Evolutionary conservation across 2,888 invertebrate genomes (phyloP), one percentile per base, ranked within the genome.

Genomic region (Luperina nickerlii): DNA sequence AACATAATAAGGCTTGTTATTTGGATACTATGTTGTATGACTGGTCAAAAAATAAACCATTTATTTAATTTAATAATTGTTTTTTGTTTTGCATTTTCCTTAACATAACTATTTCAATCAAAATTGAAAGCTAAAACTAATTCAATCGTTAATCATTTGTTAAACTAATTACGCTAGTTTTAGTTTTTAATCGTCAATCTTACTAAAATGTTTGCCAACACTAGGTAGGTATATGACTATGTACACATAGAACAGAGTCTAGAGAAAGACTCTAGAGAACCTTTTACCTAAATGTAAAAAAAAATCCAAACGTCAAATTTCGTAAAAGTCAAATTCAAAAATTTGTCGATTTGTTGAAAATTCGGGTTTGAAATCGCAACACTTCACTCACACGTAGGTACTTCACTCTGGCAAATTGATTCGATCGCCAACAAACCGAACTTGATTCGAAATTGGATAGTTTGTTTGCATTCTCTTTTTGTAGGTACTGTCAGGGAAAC

Each of bases 351-450:
- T 77, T 82, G 45, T 66, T n/a, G 15, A 27, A 27, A 83, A 70
- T 74, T 70, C 38, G 38, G 73, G 54, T 67, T 78, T 65, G 62
- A 70, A 60, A n/a, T 60, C 9, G 27, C 32, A 38, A 60, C 60
- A 66, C 66, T 81, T 66, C 68, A 81, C n/a, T 24, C 38, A 27
- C 18, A 48, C 48, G 68, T 27, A 27, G 6, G 20, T 27, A 68
- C 81, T 69, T 70, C 51, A 71, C 24, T 13, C 18, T 54, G 15
- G 18, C 27, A 66, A 67, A 77, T 77, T 67, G 70, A 81, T 82
- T 81, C 51, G 20, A 67, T 38, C 67, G 60, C 38, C 66, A 67
- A 70, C 70, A 81, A 82, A 62, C 38, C 45, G 32, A 51, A 82
- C 65, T 76, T 70, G 68, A 76, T 60, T 70, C n/a, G 20, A 57